Evolutionary conservation across 2,797 vertebrate species (phyloP), one percentile per base, ranked within the genome.

Genomic region (Catamblyrhynchus diadema): DNA sequence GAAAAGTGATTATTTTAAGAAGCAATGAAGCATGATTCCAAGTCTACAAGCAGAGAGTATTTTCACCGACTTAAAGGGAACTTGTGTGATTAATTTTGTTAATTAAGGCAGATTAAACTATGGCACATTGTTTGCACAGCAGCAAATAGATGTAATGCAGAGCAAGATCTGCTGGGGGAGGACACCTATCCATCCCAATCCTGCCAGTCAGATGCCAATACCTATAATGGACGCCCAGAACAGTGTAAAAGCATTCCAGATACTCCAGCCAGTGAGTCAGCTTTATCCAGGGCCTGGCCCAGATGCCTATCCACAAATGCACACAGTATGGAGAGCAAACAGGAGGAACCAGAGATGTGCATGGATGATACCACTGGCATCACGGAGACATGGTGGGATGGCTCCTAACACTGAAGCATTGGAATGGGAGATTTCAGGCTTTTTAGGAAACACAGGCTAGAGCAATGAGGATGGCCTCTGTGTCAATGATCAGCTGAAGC

Each of bases 341-440:
- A 50, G 39, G 56, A 57, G 14, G 50, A 50, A 33, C 8, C 25
- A 37, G 28, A 75, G 17, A 44, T 1, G 2, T 19, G 20, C 1
- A 1, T 14, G n/a, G 56, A n/a, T 56, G 11, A 18, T 22, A 25
- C 14, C 8, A 30, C 0, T 39, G 42, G 37, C 24, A 70, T 39
- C 14, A 37, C 0, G 0, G 23, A 54, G 5, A 35, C 20, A 19
- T 14, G 14, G 11, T n/a, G 35, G 14, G 23, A 69, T 42, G 35
- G 8, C 42, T 48, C 5, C 70, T 30, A 28, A 56, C 35, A 69
- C 23, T 56, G 28, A 11, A 25, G 16, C 42, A 30, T 2, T 50
- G 42, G 37, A 82, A 56, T 25, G 17, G n/a, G n/a, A 75, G 8
- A 4, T 25, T 48, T 69, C 44, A 62, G 13, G 41, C 9, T n/a